Conservation (phyloP, 2,888 invertebrate genomes). For the Cyrtodaria siliqua region DNA sequence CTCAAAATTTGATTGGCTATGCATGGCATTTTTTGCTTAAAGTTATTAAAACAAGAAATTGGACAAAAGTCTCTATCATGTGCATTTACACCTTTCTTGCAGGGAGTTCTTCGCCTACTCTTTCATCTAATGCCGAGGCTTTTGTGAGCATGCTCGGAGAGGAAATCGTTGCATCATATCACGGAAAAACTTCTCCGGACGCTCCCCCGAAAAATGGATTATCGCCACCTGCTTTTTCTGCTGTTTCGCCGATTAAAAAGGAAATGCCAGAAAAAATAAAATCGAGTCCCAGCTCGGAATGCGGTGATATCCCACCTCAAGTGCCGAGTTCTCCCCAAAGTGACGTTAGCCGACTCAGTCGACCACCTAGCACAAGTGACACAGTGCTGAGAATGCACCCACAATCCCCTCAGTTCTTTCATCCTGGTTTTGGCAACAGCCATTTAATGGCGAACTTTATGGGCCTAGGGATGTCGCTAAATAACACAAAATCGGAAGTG, state of each 20-base stretch:
- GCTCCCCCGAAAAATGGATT: constrained; percentile 43
- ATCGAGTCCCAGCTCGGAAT: constrained; percentile 50
- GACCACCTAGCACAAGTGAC: constrained; percentile 59
- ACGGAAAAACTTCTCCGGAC: constrained; percentile 54
- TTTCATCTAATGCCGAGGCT: constrained; percentile 83
- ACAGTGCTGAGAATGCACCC: constrained; percentile 55
- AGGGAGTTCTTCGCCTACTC: constrained; percentile 73
- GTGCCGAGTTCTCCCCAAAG: constrained; percentile 58
- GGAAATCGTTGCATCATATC: constrained; percentile 92
- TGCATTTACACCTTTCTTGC: constrained; percentile 78
- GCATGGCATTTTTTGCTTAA: not conserved
- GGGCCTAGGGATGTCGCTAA: constrained; percentile 55
- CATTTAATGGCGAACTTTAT: constrained; percentile 69
- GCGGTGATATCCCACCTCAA: constrained; percentile 58
- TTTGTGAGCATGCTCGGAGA: constrained; percentile 89
- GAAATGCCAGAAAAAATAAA: constrained; percentile 35
- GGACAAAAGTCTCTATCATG: constrained; percentile 60
- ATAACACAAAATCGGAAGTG: constrained; percentile 59
- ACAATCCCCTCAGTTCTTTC: constrained; percentile 67
- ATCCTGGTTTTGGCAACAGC: constrained; percentile 60
- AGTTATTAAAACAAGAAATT: not conserved
- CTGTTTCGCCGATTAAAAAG: constrained; percentile 50
- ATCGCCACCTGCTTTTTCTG: constrained; percentile 45
- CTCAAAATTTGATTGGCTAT: not conserved
- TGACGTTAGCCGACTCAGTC: constrained; percentile 33